Base-by-base conservation (phyloP, 2,888 invertebrate species). In the Tiphia femorata region DNA sequence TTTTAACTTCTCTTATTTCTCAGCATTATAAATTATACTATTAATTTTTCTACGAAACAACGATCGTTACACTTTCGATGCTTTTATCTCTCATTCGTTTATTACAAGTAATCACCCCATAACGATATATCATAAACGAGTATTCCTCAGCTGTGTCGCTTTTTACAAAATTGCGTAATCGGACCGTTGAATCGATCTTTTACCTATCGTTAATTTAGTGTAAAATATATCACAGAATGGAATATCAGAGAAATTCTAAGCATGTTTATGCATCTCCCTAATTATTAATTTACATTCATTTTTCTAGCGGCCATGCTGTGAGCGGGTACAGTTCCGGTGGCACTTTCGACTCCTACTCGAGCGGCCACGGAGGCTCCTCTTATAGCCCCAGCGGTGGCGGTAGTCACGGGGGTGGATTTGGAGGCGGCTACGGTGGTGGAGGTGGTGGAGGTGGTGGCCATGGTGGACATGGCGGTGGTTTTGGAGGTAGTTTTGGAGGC, bases 381-480 rank as follows among this genome's bases (percentile, higher is more conserved):
- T n/a, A 30, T 12, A 59, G 57, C 3, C 62, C 43, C 12, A 33
- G 55, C 3, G 56, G 44, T 16, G 27, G 48, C 16, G 60, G 58
- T 0, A 49, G 50, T 19, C 51, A 56, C 29, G 30, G 29, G 1
- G 21, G 37, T 2, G 46, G 33, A 12, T n/a, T 14, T 5, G 30
- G 46, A 7, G 40, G 54, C 21, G 62, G 61, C 14, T 58, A 61
- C 12, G 46, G 50, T 23, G 20, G 20, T 3, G 23, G 35, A 8
- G 47, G 47, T 16, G 35, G 47, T 12, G 44, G 55, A 23, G 17
- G n/a, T 10, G 46, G 33, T 8, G 37, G 35, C 14, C 56, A 50
- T 10, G 70, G 59, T 23, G 67, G 64, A 8, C 49, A 56, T 6
- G 43, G 54, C 12, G 53, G 59, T 1, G 47, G 48, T 21, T 41